Conservation (phyloP, 2,113 vertebrate genomes). For the Daphoenositta chrysoptera region DNA sequence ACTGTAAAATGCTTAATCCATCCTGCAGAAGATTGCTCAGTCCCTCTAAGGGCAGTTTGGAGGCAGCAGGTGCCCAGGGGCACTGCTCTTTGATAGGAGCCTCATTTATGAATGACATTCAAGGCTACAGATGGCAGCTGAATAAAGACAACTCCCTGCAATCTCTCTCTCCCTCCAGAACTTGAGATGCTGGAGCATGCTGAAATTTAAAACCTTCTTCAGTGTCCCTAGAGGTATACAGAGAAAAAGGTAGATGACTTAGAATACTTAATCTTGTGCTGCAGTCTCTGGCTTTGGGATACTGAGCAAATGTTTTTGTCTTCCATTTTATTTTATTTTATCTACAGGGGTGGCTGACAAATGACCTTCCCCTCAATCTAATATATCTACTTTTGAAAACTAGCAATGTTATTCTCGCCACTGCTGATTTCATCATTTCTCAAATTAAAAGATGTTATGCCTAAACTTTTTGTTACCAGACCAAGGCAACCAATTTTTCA, state of each 20-base stretch:
- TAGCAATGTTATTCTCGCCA: slow-evolving; percentile 23
- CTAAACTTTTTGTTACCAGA: slow-evolving; percentile 6
- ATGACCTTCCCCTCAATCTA: slow-evolving; percentile 4
- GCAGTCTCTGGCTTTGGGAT: background rate
- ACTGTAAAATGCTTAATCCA: background rate
- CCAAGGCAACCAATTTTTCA: slow-evolving; percentile 8
- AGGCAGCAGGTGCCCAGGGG: background rate
- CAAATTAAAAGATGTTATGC: slow-evolving; percentile 40
- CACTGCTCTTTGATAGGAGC: background rate
- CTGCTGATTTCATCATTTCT: background rate
- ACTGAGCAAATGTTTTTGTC: background rate
- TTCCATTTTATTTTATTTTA: background rate
- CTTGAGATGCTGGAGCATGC: background rate
- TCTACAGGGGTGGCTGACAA: background rate
- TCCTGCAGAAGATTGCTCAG: background rate
- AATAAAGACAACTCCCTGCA: background rate
- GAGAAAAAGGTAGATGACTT: background rate
- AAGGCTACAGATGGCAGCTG: background rate
- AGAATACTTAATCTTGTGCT: background rate
- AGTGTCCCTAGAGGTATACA: background rate
- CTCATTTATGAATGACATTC: background rate
- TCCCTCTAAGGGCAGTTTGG: background rate
- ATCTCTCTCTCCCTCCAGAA: background rate
- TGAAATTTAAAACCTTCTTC: background rate
- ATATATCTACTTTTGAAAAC: background rate